Evolutionary conservation across 2,797 vertebrate genomes (phyloP).

Genomic region (Enteromius anoplus): DNA sequence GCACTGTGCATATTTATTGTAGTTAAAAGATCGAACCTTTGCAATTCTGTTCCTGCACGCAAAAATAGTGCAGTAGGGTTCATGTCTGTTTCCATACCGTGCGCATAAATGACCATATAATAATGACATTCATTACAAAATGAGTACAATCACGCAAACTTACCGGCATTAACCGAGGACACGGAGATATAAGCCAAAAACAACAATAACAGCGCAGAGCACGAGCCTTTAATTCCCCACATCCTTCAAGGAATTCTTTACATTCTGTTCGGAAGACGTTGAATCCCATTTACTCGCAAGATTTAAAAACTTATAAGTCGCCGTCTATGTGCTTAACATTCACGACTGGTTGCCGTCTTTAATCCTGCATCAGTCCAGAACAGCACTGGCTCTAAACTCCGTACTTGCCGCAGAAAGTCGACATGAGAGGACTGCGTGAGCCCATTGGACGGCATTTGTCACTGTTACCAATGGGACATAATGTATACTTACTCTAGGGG

Average conservation of each 20-base stretch:
- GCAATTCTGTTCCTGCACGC: neutral
- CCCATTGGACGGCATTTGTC: constrained; percentile 7
- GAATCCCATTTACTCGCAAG: constrained; percentile 69
- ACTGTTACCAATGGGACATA: neutral
- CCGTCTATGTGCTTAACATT: constrained; percentile 51
- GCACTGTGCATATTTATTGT: neutral
- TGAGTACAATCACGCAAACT: constrained; percentile 66
- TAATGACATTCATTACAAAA: constrained; percentile 42
- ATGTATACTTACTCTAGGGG: neutral
- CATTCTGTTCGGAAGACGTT: constrained; percentile 75
- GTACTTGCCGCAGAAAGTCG: constrained; percentile 61
- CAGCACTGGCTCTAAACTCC: constrained; percentile 56
- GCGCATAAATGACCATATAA: neutral
- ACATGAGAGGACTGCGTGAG: constrained; percentile 48
- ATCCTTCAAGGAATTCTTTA: constrained; percentile 76
- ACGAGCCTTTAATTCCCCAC: constrained; percentile 69
- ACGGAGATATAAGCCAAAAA: constrained; percentile 73
- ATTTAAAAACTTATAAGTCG: constrained; percentile 58
- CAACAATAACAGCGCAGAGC: constrained; percentile 68
- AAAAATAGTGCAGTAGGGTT: neutral
- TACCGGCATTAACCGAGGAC: constrained; percentile 78
- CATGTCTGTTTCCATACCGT: neutral
- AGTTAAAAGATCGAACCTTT: neutral
- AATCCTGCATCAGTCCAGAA: constrained; percentile 54
- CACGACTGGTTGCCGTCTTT: constrained; percentile 46